phyloP scores from a whole-genome alignment of 2,113 vertebrate species.

The Phoenicopterus ruber region DNA sequence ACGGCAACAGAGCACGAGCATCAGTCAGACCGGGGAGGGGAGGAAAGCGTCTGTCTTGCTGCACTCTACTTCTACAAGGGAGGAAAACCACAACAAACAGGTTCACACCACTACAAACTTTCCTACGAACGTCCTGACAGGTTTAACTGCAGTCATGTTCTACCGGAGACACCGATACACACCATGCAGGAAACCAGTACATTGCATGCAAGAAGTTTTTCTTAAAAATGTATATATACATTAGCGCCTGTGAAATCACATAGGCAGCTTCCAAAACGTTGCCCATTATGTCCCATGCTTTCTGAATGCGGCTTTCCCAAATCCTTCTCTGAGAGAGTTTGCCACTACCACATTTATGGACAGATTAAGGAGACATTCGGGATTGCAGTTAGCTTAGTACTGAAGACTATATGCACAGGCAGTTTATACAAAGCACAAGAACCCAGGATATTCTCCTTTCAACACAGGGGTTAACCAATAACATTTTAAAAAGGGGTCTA shows the following conservation, averaged over 20 bases:
- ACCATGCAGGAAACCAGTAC: background rate
- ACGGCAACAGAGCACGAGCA: background rate
- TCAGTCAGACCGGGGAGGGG: background rate
- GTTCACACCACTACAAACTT: background rate
- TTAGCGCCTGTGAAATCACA: background rate
- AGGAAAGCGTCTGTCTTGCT: background rate
- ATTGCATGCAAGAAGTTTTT: background rate
- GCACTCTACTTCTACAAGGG: background rate
- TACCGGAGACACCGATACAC: background rate
- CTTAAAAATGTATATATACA: background rate
- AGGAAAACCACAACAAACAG: background rate
- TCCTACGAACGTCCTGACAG: background rate
- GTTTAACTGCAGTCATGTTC: background rate
- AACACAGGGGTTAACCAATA: background rate
- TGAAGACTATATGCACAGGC: background rate
- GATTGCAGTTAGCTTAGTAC: background rate
- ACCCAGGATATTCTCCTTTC: background rate
- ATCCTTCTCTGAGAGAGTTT: background rate
- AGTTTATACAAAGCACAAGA: background rate
- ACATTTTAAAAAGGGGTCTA: background rate
- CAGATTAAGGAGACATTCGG: background rate
- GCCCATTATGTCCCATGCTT: background rate
- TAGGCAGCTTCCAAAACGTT: background rate
- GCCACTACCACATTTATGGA: background rate
- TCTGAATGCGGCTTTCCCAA: background rate